Base-by-base conservation (phyloP, 2,797 vertebrate genomes). In the Platalea minor region DNA sequence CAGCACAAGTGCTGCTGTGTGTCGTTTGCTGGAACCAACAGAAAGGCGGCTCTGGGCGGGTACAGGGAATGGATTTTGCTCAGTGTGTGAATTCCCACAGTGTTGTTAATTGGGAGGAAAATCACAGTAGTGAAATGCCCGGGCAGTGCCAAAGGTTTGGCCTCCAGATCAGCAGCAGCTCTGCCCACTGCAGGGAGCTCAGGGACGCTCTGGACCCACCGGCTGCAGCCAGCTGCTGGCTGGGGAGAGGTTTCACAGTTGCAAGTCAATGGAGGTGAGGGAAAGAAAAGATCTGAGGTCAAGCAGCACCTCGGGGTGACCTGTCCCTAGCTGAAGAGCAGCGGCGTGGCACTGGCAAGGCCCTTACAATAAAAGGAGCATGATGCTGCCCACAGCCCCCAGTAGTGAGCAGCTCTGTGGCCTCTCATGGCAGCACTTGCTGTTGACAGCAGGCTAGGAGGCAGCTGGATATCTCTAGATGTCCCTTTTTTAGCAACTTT, bases 1-100 rank as follows among this genome's bases (percentile, higher is more conserved):
- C 45, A 79, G 80, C 59, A 7, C 43, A 23, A 59, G 43, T 19
- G 31, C 28, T 0, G 0, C 63, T 19, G 50, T 4, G 4, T 48
- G 39, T 45, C 2, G 1, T 56, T 29, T 23, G 28, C 83, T 75
- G 79, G 83, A 85, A 82, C 80, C 39, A 59, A 17, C 10, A 61
- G 33, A 68, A 94, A 81, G 67, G 82, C 87, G 75, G 82, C 53
- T 57, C 87, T 54, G 79, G 57, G 39, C 1, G 31, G 59, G 28
- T 46, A 45, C 35, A 35, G 64, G 72, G 91, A 96, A 89, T 82
- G 86, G 94, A 95, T 97, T 96, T 93, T 95, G 51, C 92, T 91
- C 94, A 56, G 68, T 54, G 31, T 85, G 87, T 92, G 92, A 69
- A 70, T 96, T 96, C 93, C 88, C 91, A 93, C 87, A 46, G 70